Evolutionary conservation across 2,888 invertebrate genomes (phyloP).

Genomic region (Dromius quadrimaculatus): DNA sequence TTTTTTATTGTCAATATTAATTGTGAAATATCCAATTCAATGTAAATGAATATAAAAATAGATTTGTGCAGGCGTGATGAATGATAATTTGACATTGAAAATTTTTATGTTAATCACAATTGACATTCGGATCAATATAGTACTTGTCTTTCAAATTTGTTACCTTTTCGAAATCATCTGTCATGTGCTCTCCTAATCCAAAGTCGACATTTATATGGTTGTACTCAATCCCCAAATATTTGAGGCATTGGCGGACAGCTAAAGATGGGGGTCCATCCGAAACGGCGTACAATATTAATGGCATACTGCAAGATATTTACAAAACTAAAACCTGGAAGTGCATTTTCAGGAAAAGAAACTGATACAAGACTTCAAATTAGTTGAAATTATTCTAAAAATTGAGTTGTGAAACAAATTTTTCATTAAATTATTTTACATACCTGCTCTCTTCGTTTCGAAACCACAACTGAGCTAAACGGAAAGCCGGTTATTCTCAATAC

Average conservation of each 20-base stretch:
- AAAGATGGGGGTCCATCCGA: conserved; percentile 84
- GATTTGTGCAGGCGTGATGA: background rate
- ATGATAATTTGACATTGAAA: conserved; percentile 14
- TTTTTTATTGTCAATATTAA: background rate
- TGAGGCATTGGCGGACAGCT: conserved; percentile 77
- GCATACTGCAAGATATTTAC: conserved; percentile 60
- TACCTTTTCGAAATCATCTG: conserved; percentile 77
- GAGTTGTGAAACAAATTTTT: background rate
- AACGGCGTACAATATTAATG: conserved; percentile 79
- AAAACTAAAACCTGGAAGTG: too few species aligned
- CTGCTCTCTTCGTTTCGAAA: background rate
- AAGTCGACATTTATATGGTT: conserved; percentile 78
- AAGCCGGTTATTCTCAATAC: background rate
- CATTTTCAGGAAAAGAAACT: too few species aligned
- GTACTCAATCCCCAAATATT: conserved; percentile 74
- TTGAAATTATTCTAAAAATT: too few species aligned
- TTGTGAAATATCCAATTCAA: background rate
- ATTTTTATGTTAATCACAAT: conserved; percentile 25
- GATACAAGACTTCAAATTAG: too few species aligned
- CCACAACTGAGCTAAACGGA: background rate
- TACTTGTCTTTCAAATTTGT: conserved; percentile 8
- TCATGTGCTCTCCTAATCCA: conserved; percentile 80
- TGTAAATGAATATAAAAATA: conserved; percentile 5
- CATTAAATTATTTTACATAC: too few species aligned
- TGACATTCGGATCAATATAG: conserved; percentile 8